phyloP scores from a whole-genome alignment of 1,140 invertebrate genomes.

The Penaeus japonicus region DNA sequence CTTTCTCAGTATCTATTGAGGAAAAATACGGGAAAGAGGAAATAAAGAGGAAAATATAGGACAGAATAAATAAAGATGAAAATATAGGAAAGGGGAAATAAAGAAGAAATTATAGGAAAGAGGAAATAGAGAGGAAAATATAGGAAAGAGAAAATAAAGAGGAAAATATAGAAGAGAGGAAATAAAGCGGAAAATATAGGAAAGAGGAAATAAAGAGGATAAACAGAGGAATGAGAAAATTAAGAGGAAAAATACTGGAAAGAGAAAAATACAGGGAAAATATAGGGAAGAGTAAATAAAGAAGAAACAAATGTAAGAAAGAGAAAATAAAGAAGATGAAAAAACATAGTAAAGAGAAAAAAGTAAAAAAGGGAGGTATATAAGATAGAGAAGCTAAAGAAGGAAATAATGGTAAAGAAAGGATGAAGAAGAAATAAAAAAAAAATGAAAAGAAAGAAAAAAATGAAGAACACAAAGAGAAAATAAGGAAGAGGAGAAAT shows the following conservation, averaged over 20 bases:
- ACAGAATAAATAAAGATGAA: neutral
- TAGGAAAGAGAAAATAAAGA: too few relatives aligned
- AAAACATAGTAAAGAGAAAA: too few relatives aligned
- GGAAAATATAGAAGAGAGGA: too few relatives aligned
- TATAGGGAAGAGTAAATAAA: neutral
- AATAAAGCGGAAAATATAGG: too few relatives aligned
- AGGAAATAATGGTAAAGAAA: neutral
- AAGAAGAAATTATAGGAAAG: neutral
- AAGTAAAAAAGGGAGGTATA: too few relatives aligned
- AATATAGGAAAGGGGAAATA: too few relatives aligned
- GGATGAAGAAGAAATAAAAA: neutral
- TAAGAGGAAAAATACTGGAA: neutral
- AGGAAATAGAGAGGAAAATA: neutral
- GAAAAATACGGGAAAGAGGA: too few relatives aligned
- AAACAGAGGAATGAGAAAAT: neutral
- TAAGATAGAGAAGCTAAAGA: neutral
- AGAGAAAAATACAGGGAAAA: neutral
- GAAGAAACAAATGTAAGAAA: too few relatives aligned
- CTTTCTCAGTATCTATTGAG: too few relatives aligned
- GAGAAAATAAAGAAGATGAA: too few relatives aligned
- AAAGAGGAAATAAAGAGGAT: too few relatives aligned
- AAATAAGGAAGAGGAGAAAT: neutral
- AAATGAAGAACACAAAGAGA: neutral
- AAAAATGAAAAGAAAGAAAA: too few relatives aligned
- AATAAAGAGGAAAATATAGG: neutral